A percentile compares a stretch with the other conserved stretches of the same genome.
phyloP scores from a whole-genome alignment of 92 coral and sea anemone genomes.

The Palythoa grandis region DNA sequence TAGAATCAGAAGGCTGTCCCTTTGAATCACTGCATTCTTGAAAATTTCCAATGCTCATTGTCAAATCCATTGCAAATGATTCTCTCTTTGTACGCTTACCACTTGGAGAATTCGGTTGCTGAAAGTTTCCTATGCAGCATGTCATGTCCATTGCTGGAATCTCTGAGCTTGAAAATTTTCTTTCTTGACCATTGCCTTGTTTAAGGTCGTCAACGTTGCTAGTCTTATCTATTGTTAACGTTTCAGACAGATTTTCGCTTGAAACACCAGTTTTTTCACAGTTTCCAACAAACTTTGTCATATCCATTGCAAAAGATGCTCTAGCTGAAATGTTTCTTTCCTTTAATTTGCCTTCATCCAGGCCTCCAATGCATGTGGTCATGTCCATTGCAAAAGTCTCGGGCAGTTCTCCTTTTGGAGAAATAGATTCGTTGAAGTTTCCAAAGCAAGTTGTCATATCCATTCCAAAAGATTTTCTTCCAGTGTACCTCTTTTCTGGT shows the following conservation, averaged over 20 bases:
- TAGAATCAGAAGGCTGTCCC: background rate
- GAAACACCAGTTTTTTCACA: background rate
- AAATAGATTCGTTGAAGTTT: background rate
- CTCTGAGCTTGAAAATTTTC: background rate
- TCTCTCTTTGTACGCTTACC: background rate
- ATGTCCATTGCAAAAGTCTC: background rate
- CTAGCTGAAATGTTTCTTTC: background rate
- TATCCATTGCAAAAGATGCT: background rate
- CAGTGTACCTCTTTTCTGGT: background rate
- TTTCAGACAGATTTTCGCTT: background rate
- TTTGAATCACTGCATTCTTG: background rate
- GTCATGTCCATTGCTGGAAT: slow-evolving; percentile 26
- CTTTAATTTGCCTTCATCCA: background rate
- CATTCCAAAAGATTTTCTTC: background rate
- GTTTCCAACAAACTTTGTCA: background rate
- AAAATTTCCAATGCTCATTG: background rate
- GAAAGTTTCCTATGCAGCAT: slow-evolving; percentile 3
- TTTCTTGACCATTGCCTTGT: background rate
- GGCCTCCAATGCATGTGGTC: background rate
- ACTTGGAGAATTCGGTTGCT: background rate
- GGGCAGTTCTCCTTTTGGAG: background rate
- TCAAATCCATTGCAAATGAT: slow-evolving; percentile 27
- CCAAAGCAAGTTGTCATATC: slow-evolving; percentile 7
- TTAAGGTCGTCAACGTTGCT: background rate
- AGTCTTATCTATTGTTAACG: background rate